phyloP scores from a whole-genome alignment of 2,888 invertebrate genomes.

The Mellilla xanthometata region DNA sequence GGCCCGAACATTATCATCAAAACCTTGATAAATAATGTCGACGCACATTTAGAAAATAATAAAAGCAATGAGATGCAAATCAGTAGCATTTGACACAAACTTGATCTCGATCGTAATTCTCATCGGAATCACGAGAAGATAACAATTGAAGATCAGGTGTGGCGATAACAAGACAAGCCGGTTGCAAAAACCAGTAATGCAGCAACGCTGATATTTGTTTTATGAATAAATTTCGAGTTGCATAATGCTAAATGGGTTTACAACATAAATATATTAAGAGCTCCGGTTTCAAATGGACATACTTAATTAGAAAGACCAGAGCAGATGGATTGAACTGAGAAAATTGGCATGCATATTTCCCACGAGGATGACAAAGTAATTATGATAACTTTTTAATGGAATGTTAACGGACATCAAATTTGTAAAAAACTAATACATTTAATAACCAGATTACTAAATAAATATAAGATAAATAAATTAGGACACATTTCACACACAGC shows the following conservation, averaged over 20 bases:
- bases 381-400: too few species aligned
- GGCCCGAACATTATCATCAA: background rate
- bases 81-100: slow-evolving; percentile 54
- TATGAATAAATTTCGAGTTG: slow-evolving; percentile 11
- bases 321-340: too few species aligned
- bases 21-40: slow-evolving; percentile 22
- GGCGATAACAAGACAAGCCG: slow-evolving; percentile 24
- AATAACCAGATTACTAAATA: too few species aligned
- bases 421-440: too few species aligned
- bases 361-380: too few species aligned
- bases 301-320: too few species aligned
- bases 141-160: slow-evolving; percentile 65
- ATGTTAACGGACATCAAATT: too few species aligned
- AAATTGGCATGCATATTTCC: too few species aligned
- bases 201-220: slow-evolving; percentile 3
- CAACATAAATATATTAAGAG: too few species aligned
- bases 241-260: slow-evolving; percentile 10
- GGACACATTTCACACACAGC: too few species aligned
- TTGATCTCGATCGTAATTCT: slow-evolving; percentile 63
- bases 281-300: too few species aligned
- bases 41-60: slow-evolving; percentile 24
- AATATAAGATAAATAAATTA: too few species aligned
- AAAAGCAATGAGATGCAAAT: slow-evolving; percentile 58
- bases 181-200: slow-evolving; percentile 28
- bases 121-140: slow-evolving; percentile 63